Evolutionary conservation across 2,113 vertebrate genomes (phyloP), one percentile per base, ranked within the genome.

Genomic region (Callipepla californica): DNA sequence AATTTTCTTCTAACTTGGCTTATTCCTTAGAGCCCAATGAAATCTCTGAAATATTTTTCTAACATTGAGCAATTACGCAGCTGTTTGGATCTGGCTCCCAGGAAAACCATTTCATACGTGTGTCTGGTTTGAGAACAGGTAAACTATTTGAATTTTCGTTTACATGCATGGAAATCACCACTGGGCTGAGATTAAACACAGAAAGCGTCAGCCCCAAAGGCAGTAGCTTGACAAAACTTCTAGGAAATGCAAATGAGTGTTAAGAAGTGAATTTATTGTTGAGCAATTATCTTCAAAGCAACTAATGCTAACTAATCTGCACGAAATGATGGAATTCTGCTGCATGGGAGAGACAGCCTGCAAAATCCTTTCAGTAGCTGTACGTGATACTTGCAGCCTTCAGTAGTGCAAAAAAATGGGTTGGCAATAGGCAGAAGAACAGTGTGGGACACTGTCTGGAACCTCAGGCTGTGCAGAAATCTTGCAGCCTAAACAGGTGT

Each of bases 201-300:
- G 81, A 87, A 96, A 83, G 47, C 4, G 1, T 75, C 42, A 92
- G 17, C 81, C 63, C 65, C 70, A 92, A 83, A 95, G 81, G 72
- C 85, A 74, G 15, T 78, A 83, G 63, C 87, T 93, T 91, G 74
- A 93, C 80, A 82, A 59, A 85, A 90, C 89, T 96, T 96, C 94
- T 89, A 94, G 95, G 92, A 96, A 95, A 91, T 91, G 84, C 85
- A 92, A 92, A 95, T 89, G 63, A 89, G 20, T 22, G 55, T 82
- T 89, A 89, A 93, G 92, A 93, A 89, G 42, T 89, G 84, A 82
- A 82, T 89, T 90, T 79, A 42, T 89, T 96, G 67, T 93, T 93
- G 45, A 91, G 84, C 67, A 94, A 66, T 89, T 92, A 92, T 93
- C 91, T 89, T 96, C 92, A 96, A 92, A 96, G 92, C 61, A 91